A percentile compares a stretch with the other conserved stretches of the same genome.
Evolutionary conservation across 2,888 invertebrate genomes (phyloP).

Genomic region (Apodemia hepburni): DNA sequence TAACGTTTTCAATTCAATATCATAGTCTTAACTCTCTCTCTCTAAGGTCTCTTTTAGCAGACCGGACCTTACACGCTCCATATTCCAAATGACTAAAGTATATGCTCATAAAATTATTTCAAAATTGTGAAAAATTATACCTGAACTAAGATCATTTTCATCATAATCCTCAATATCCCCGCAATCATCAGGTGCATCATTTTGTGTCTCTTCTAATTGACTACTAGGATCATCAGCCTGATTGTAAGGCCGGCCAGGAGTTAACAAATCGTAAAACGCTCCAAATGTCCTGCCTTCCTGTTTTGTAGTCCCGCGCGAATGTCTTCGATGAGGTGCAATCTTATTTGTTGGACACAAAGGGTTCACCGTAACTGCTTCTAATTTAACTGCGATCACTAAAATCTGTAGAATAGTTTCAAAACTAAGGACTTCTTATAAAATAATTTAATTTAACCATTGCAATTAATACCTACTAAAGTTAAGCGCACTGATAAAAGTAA

Average conservation of each 20-base stretch:
- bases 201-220: constrained; percentile 55
- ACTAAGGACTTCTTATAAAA: constrained; percentile 9
- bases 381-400: constrained; percentile 36
- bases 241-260: constrained; percentile 37
- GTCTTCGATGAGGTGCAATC: constrained; percentile 59
- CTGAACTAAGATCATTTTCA: constrained; percentile 63
- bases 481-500: constrained; percentile 18
- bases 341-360: constrained; percentile 70
- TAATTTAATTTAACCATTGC: constrained; percentile 23
- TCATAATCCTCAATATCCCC: constrained; percentile 72
- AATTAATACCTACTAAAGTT: constrained; percentile 24
- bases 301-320: constrained; percentile 36
- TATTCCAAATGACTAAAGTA: too few species aligned
- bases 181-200: constrained; percentile 57
- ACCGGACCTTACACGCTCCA: too few species aligned
- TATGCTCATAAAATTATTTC: not conserved
- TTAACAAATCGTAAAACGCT: constrained; percentile 50
- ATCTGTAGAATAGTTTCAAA: constrained; percentile 38
- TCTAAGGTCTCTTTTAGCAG: too few species aligned
- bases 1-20: too few species aligned
- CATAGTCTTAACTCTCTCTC: too few species aligned
- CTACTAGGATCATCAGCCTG: constrained; percentile 35
- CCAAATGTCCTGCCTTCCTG: constrained; percentile 53
- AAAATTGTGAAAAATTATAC: constrained; percentile 41
- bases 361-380: constrained; percentile 54